Percentiles rank a stretch among this genome's conserved stretches.
These are phyloP conservation scores for Carcharodon carcharias DNA, from an alignment of 2,797 vertebrate species.

Conservation along the genomic window DNA sequence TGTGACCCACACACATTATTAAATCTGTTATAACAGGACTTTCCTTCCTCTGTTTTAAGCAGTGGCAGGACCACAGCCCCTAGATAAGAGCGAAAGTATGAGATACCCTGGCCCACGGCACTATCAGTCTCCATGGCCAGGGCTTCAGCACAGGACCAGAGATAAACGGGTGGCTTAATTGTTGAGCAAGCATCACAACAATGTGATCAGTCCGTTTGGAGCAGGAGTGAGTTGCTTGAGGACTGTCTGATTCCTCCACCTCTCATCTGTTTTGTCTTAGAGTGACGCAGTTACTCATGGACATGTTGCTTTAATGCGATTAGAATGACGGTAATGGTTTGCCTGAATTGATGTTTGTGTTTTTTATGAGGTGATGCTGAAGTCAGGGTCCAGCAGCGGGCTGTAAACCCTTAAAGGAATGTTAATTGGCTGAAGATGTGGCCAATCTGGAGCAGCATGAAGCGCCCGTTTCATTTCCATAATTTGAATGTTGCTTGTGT, in stretches of 20 bases:
- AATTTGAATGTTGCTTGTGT: conserved; percentile 24
- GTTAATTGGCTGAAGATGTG: conserved; percentile 69
- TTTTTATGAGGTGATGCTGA: conserved; percentile 72
- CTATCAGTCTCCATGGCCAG: neutral
- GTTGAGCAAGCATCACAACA: neutral
- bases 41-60: conserved; percentile 23
- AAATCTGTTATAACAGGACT: conserved; percentile 36
- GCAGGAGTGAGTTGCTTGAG: neutral
- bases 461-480: neutral
- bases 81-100: neutral
- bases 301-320: conserved; percentile 65
- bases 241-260: conserved; percentile 36
- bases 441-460: conserved; percentile 43
- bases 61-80: neutral
- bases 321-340: conserved; percentile 66
- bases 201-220: neutral
- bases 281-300: conserved; percentile 53
- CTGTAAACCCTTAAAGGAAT: conserved; percentile 63
- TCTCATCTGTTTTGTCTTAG: conserved; percentile 45
- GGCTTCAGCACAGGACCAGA: neutral
- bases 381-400: conserved; percentile 54
- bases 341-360: conserved; percentile 64
- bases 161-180: neutral
- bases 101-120: neutral
- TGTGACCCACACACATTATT: conserved; percentile 31